A percentile compares a stretch with the other conserved stretches of the same genome.
Evolutionary conservation across 2,888 invertebrate species (phyloP).

Genomic region (Pediacus dermestoides): DNA sequence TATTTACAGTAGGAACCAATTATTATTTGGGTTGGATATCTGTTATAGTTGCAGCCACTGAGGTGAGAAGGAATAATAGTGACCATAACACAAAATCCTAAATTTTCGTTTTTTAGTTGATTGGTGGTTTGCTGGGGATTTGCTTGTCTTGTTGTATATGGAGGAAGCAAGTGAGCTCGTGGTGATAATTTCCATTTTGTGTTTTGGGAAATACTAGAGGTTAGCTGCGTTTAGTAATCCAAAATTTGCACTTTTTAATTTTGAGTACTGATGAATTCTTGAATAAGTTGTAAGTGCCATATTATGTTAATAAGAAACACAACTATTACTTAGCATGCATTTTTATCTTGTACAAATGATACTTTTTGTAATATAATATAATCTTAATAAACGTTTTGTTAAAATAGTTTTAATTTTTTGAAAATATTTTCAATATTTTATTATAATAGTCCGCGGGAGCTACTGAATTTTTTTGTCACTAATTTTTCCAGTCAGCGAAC

Average conservation of each 20-base stretch:
- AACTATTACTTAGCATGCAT: no score
- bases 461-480: no score
- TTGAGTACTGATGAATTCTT: no score
- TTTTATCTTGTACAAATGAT: no score
- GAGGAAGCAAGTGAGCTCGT: constrained; percentile 19
- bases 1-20: constrained; percentile 4
- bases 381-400: no score
- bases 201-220: neutral
- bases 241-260: constrained; percentile 3
- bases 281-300: no score
- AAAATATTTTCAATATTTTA: no score
- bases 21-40: constrained; percentile 4
- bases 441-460: no score
- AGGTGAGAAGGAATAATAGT: constrained; percentile 1
- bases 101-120: constrained; percentile 17
- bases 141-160: constrained; percentile 27
- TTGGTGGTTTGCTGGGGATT: constrained; percentile 23
- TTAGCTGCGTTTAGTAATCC: constrained; percentile 3
- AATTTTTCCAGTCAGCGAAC: no score
- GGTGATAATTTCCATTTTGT: constrained; percentile 14
- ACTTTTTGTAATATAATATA: no score
- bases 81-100: constrained; percentile 5
- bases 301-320: no score
- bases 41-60: neutral
- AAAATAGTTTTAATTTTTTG: no score